Base-by-base conservation (phyloP, 1,140 invertebrate genomes). In the Meloidogyne chitwoodi region DNA sequence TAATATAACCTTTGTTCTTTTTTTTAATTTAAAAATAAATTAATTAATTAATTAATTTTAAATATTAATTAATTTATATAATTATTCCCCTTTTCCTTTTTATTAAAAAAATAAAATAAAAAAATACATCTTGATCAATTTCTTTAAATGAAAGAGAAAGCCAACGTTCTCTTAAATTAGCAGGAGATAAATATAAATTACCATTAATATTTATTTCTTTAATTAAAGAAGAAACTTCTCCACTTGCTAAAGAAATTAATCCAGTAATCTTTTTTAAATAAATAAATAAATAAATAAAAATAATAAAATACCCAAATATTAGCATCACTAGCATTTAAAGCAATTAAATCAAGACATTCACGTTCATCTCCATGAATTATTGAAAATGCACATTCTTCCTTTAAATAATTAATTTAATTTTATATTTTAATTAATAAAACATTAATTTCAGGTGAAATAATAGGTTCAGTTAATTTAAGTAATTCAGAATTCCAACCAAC, bases 321-420 rank as follows among this genome's bases (percentile, higher is more conserved):
- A 11, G 91, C 90, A 83, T 91, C 91, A 78, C 91, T 91, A 11
- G 90, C 88, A 27, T 89, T 88, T 65, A 89, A 87, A 16, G 91
- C 91, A 67, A 91, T 89, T 67, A 91, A 84, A 85, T 91, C 91
- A 64, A 91, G 87, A 27, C 90, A 89, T 65, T 91, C 90, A 85
- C 90, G 91, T 48, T 89, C 88, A 56, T 91, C 90, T 16, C 91
- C 91, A 80, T 91, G 91, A 61, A 92, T 89, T 56, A 91, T 90
- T 41, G 91, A 91, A 83, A 91, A 92, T 56, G 90, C 89, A 83
- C 91, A 91, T 76, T 91, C 91, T 79, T 91, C 89, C 68, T 88
- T 84, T 16, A 82, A 69, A 11, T 24, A 77, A 77, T 14, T 38
- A 19, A 31, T n/a, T n/a, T n/a, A 69, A 34, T 76, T 77, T 19